A percentile compares a stretch with the other conserved stretches of the same genome.
These are phyloP conservation scores for Mohoua ochrocephala DNA, from an alignment of 2,113 vertebrate species.

Conservation along the genomic window DNA sequence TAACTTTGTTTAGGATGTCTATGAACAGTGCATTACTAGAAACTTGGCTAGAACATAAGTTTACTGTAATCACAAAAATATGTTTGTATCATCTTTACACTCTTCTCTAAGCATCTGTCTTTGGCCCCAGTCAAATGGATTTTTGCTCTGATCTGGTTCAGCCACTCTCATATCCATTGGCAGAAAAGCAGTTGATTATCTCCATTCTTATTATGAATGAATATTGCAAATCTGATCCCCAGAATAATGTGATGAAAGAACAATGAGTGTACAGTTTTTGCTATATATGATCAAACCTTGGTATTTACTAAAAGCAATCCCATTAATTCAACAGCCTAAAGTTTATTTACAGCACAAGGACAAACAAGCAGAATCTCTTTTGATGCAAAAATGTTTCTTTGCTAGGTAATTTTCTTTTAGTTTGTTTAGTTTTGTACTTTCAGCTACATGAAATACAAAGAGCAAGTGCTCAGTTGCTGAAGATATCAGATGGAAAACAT, in stretches of 20 bases:
- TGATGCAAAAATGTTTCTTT: background rate
- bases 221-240: background rate
- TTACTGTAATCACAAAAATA: background rate
- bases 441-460: background rate
- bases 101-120: background rate
- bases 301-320: background rate
- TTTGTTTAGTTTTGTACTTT: background rate
- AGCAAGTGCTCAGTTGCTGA: background rate
- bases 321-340: background rate
- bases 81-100: background rate
- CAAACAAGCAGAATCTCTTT: background rate
- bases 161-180: background rate
- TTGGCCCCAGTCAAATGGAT: background rate
- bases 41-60: background rate
- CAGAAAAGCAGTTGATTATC: background rate
- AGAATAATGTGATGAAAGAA: background rate
- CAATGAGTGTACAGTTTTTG: background rate
- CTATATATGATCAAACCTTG: background rate
- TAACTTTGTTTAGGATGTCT: background rate
- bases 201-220: background rate
- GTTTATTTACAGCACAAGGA: slow-evolving; percentile 21
- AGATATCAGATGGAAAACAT: slow-evolving; percentile 8
- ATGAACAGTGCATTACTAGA: background rate
- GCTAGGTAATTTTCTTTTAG: background rate
- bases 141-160: background rate